Evolutionary conservation across 2,113 vertebrate species (phyloP).

Genomic region (Apodemus sylvaticus): DNA sequence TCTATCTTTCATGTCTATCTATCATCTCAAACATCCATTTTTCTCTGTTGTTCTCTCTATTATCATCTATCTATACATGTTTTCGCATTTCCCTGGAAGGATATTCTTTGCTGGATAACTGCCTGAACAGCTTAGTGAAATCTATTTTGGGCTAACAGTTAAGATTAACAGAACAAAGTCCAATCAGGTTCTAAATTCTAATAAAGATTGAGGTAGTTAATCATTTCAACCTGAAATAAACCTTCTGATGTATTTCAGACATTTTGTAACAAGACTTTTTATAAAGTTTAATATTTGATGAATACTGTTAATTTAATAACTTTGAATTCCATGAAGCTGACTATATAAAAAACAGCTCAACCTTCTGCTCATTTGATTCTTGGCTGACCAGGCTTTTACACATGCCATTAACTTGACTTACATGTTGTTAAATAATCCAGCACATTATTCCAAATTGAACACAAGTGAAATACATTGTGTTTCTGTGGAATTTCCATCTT

Average conservation of each 20-base stretch:
- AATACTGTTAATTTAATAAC: background rate
- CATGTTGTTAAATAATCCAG: background rate
- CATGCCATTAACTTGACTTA: background rate
- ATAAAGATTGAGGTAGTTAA: constrained; percentile 8
- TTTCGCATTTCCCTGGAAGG: background rate
- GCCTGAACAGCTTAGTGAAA: background rate
- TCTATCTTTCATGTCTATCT: background rate
- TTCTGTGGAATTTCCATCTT: background rate
- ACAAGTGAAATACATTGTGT: background rate
- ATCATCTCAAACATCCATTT: background rate
- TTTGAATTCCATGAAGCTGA: background rate
- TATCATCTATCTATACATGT: background rate
- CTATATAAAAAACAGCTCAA: constrained; percentile 42
- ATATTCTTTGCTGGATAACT: background rate
- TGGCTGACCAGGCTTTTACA: constrained; percentile 6
- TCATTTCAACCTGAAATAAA: background rate
- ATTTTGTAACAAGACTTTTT: background rate
- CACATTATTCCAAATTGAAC: constrained; percentile 42
- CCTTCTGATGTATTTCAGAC: constrained; percentile 19
- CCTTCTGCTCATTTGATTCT: constrained; percentile 10
- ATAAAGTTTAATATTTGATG: constrained; percentile 14
- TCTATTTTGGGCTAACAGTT: background rate
- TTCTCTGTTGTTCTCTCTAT: background rate
- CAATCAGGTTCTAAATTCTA: background rate
- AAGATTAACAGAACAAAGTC: background rate